These are phyloP conservation scores for Silurus asotus DNA, from an alignment of 2,113 vertebrate genomes.

Conservation along the genomic window DNA sequence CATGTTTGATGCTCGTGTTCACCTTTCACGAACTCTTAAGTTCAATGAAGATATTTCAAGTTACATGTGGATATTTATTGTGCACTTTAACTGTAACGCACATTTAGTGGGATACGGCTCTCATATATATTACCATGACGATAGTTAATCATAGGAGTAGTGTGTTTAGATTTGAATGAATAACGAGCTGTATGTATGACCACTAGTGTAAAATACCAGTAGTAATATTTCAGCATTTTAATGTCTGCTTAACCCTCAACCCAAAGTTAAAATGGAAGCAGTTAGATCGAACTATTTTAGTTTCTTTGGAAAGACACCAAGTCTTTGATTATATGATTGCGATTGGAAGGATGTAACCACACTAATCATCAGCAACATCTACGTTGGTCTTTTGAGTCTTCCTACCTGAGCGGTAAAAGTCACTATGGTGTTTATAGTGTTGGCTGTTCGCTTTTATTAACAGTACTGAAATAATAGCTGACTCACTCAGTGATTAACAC, in stretches of 20 bases:
- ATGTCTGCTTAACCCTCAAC: not conserved
- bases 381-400: not conserved
- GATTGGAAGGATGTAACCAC: not conserved
- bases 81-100: not conserved
- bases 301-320: not conserved
- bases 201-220: no score
- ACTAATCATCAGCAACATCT: not conserved
- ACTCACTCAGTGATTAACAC: no score
- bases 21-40: not conserved
- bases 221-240: not conserved
- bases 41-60: not conserved
- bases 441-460: not conserved
- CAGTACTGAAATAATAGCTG: not conserved
- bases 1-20: not conserved
- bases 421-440: not conserved
- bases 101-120: not conserved
- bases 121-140: not conserved
- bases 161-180: no score
- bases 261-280: not conserved
- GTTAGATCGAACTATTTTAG: not conserved
- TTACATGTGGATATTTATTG: not conserved
- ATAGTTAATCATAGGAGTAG: no score
- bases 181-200: no score
- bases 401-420: not conserved
- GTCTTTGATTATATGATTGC: not conserved